Percentiles rank a stretch among this genome's conserved stretches.
These are phyloP conservation scores for Campoplex capitator DNA, from an alignment of 2,888 invertebrate genomes.

Conservation along the genomic window DNA sequence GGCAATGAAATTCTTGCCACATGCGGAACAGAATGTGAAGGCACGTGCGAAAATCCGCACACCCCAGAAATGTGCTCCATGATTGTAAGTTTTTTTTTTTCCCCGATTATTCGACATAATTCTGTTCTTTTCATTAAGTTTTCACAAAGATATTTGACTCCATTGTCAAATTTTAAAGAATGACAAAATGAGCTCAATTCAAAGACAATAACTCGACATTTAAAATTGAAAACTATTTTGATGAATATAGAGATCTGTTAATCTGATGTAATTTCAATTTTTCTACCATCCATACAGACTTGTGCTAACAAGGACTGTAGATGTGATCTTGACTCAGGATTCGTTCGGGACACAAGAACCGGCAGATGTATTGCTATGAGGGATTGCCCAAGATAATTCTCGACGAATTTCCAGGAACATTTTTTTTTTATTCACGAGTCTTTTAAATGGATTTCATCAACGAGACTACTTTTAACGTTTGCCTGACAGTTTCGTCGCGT, in stretches of 20 bases:
- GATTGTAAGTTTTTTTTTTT: constrained; percentile 3
- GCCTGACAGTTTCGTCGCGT: neutral
- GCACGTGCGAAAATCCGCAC: constrained; percentile 17
- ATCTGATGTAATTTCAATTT: neutral
- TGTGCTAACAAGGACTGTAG: constrained; percentile 36
- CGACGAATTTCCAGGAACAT: neutral
- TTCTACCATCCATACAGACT: constrained; percentile 25
- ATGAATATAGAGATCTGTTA: neutral
- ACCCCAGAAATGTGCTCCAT: constrained; percentile 20
- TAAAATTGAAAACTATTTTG: neutral
- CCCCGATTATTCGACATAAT: neutral
- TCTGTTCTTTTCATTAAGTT: neutral
- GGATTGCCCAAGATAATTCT: constrained; percentile 15
- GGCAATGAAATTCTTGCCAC: neutral
- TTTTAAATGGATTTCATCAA: neutral
- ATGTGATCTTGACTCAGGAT: constrained; percentile 52
- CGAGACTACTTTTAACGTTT: neutral
- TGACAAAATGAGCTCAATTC: neutral
- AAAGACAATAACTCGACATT: neutral
- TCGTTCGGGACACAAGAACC: constrained; percentile 33
- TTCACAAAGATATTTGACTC: neutral
- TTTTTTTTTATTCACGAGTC: neutral
- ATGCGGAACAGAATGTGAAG: constrained; percentile 34
- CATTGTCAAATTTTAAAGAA: neutral
- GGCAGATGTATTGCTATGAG: constrained; percentile 29